phyloP scores from a whole-genome alignment of 2,797 vertebrate species.

The Oreonectes daqikongensis region DNA sequence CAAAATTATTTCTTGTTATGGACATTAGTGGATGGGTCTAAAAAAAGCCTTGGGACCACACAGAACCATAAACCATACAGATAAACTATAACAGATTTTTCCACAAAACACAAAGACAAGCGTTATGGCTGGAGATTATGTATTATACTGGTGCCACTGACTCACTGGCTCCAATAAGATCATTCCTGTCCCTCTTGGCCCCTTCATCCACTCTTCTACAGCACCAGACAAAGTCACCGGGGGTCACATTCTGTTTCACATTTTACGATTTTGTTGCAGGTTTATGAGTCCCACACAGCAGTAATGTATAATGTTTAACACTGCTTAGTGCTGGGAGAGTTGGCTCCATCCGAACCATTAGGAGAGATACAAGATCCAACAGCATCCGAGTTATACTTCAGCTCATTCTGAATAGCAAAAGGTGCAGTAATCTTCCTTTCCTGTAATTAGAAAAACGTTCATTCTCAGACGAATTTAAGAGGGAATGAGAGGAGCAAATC shows the following conservation, averaged over 20 bases:
- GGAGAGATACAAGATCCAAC: conserved; percentile 1
- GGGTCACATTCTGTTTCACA: conserved; percentile 38
- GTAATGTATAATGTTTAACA: conserved; percentile 24
- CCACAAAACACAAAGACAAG: conserved; percentile 42
- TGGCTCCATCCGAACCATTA: not conserved
- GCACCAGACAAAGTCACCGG: conserved; percentile 46
- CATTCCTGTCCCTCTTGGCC: conserved; percentile 40
- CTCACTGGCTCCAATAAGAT: conserved; percentile 53
- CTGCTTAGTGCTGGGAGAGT: not conserved
- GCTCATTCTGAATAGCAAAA: conserved; percentile 20
- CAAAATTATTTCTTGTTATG: no score
- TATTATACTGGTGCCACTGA: conserved; percentile 43
- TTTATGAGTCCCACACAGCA: conserved; percentile 38
- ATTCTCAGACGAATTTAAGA: conserved; percentile 35
- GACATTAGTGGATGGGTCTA: no score
- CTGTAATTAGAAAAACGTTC: conserved; percentile 54
- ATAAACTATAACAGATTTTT: no score
- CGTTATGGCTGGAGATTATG: conserved; percentile 44
- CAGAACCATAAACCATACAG: not conserved
- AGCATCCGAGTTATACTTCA: not conserved
- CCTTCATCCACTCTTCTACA: conserved; percentile 35
- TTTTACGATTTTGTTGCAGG: conserved; percentile 39
- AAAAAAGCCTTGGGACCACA: not conserved
- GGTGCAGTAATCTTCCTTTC: conserved; percentile 44
- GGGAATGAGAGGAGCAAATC: conserved; percentile 37